Evolutionary conservation across 2,888 invertebrate species (phyloP).

Genomic region (Pseudanteris insignis): DNA sequence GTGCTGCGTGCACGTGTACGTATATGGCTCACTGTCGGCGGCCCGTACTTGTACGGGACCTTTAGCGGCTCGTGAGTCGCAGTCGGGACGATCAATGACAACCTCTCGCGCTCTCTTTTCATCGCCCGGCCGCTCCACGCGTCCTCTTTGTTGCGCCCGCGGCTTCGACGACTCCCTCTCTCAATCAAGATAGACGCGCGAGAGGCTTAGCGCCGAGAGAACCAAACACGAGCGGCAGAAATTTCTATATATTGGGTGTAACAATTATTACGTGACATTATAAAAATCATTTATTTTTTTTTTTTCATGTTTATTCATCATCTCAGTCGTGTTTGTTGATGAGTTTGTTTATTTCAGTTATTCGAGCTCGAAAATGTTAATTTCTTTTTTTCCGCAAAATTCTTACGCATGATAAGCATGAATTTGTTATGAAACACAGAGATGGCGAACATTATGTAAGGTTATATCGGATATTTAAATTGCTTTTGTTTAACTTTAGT

Average conservation of each 20-base stretch:
- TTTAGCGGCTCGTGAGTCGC: slow-evolving; percentile 63
- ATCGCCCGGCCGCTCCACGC: slow-evolving; percentile 32
- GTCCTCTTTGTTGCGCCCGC: slow-evolving; percentile 46
- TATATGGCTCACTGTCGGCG: slow-evolving; percentile 50
- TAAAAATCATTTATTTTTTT: no score
- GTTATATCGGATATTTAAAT: no score
- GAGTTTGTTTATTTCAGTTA: no score
- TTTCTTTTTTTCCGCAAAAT: no score
- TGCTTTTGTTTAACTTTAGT: no score
- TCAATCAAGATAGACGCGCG: slow-evolving; percentile 65
- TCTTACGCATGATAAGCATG: no score
- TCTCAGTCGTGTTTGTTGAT: no score
- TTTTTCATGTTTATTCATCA: no score
- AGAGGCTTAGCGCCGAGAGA: slow-evolving; percentile 61
- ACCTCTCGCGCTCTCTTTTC: slow-evolving; percentile 52
- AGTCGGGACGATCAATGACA: slow-evolving; percentile 66
- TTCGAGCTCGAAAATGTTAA: no score
- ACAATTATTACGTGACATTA: slow-evolving; percentile 3
- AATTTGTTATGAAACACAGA: no score
- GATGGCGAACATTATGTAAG: no score
- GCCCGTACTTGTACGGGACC: slow-evolving; percentile 66
- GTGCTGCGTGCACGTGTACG: slow-evolving; percentile 45
- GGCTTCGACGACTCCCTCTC: slow-evolving; percentile 53
- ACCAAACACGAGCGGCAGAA: slow-evolving; percentile 51
- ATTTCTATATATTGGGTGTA: slow-evolving; percentile 39